A percentile compares a stretch with the other conserved stretches of the same genome.
phyloP scores from a whole-genome alignment of 2,797 vertebrate genomes.

The Ctenosaura bakeri region DNA sequence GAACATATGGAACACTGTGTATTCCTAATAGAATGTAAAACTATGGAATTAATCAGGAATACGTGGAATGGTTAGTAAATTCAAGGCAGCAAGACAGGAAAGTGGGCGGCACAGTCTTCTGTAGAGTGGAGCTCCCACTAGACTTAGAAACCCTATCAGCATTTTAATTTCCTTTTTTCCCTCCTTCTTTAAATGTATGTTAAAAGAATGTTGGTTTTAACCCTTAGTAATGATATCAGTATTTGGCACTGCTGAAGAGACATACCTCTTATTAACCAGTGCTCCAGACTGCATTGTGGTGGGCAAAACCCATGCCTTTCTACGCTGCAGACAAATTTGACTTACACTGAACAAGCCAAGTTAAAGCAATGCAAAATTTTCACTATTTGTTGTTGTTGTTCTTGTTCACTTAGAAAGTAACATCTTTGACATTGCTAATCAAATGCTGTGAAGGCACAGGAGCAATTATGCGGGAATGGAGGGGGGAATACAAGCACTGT shows the following conservation, averaged over 20 bases:
- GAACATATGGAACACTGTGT: neutral
- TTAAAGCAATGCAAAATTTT: neutral
- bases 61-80: neutral
- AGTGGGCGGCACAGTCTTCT: accelerated
- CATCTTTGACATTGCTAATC: neutral
- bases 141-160: neutral
- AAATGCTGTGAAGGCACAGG: neutral
- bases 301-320: neutral
- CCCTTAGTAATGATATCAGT: neutral
- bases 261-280: neutral
- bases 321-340: neutral
- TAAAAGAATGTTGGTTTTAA: neutral
- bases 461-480: no score
- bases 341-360: neutral
- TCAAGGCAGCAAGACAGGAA: neutral
- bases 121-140: neutral
- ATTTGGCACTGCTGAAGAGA: neutral
- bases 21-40: slow-evolving; percentile 43
- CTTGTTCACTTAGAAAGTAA: neutral
- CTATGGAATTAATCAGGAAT: neutral
- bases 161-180: neutral
- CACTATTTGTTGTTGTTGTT: neutral
- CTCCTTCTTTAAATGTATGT: neutral
- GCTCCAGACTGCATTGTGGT: neutral
- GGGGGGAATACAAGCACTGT: no score